Evolutionary conservation across 2,113 vertebrate species (phyloP).

Genomic region (Muntiacus reevesi): DNA sequence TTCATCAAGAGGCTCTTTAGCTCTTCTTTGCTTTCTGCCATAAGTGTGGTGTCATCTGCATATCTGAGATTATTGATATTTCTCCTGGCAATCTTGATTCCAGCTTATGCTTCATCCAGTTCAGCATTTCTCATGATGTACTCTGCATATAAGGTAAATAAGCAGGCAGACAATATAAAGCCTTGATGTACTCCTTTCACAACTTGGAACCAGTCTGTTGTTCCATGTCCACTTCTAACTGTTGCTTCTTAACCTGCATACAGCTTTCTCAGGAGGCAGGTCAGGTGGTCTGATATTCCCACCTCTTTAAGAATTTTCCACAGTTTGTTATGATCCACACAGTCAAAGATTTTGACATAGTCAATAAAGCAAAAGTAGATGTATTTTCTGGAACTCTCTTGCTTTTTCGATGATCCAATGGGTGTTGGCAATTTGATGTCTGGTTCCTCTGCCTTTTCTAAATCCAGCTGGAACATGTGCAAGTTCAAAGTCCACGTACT

Average conservation of each 20-base stretch:
- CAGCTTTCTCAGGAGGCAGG: background rate
- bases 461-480: background rate
- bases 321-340: background rate
- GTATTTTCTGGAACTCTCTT: background rate
- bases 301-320: background rate
- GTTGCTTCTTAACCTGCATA: background rate
- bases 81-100: background rate
- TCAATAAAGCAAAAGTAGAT: background rate
- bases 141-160: background rate
- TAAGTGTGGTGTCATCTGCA: background rate
- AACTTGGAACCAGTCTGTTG: background rate
- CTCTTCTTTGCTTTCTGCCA: background rate
- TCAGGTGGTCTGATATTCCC: background rate
- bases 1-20: background rate
- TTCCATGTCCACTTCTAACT: background rate
- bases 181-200: background rate
- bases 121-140: background rate
- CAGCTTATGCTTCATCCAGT: background rate
- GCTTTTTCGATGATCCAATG: fast-evolving
- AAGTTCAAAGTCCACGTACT: fast-evolving
- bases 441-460: background rate
- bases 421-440: background rate
- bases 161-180: background rate
- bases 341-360: background rate
- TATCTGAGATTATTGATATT: background rate